Evolutionary conservation across 2,888 invertebrate species (phyloP), one percentile per base, ranked within the genome.

Genomic region (Tuta absoluta): DNA sequence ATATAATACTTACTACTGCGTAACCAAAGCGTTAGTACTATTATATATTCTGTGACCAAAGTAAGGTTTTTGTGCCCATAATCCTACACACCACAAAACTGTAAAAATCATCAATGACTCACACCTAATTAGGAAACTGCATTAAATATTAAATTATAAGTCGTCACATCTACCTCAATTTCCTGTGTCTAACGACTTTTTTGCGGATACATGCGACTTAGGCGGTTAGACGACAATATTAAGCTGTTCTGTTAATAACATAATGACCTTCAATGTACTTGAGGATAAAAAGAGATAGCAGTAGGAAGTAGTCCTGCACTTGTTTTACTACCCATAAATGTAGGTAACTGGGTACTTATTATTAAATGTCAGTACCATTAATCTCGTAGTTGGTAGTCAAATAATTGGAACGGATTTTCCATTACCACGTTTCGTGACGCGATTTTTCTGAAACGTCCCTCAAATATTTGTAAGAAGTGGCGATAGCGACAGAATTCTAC

Each of bases 291-390:
- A 85, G 77, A 77, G 80, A 83, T 48, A 71, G 70, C 68, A 57
- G 73, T 77, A 85, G 86, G 86, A 85, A 87, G 72, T 75, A 23
- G 24, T 19, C 17, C 17, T 71, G 78, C 75, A 75, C 73, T 73
- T 71, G 69, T 69, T 67, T 71, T 69, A 65, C 69, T 69, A 63
- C 51, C 64, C 67, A 64, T 60, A 63, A 23, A 19, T 57, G 57
- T 57, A 19, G 33, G 57, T 57, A 33, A 57, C 33, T 10, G n/a
- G 24, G 33, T 57, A 33, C 1, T 5, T 57, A 33, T 53, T 51
- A 23, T 53, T 53, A 23, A 53, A 53, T 53, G 51, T 10, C 23
- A 23, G 51, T 1, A 14, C 23, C 51, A 23, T 53, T 53, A 24
- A 53, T 53, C 24, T 53, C 14, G 23, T 23, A 53, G 51, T 14